Percentiles rank a stretch among this genome's conserved stretches.
These are phyloP conservation scores for Myotis brandtii DNA, from an alignment of 2,113 vertebrate genomes.

Conservation along the genomic window DNA sequence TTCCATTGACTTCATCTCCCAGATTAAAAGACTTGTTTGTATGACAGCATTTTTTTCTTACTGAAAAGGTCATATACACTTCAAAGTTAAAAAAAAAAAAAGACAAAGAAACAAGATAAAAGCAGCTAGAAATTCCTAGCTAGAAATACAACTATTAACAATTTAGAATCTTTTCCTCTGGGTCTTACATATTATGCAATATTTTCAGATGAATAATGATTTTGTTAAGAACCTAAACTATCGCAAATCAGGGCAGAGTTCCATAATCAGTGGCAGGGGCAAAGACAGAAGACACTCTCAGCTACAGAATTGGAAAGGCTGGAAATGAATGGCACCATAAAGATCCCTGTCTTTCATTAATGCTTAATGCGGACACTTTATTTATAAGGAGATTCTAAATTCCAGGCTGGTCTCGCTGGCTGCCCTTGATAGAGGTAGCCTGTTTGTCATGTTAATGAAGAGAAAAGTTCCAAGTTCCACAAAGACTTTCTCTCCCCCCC, in stretches of 20 bases:
- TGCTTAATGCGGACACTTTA: conserved; percentile 65
- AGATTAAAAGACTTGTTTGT: conserved; percentile 56
- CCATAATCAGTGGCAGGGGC: conserved; percentile 35
- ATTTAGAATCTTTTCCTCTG: not conserved
- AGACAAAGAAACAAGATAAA: conserved; percentile 33
- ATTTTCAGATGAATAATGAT: not conserved
- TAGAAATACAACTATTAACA: conserved; percentile 43
- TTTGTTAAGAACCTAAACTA: conserved; percentile 28
- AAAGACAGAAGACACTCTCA: conserved; percentile 2
- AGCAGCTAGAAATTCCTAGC: conserved; percentile 6
- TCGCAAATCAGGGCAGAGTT: not conserved
- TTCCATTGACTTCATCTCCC: not conserved
- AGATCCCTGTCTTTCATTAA: conserved; percentile 71
- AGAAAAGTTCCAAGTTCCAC: conserved; percentile 57
- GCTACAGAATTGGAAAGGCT: conserved; percentile 64
- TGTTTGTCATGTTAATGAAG: conserved; percentile 75
- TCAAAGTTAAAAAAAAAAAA: conserved; percentile 42
- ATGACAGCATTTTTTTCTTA: conserved; percentile 37
- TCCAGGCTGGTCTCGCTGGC: conserved; percentile 56
- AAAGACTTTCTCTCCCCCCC: conserved; percentile 40
- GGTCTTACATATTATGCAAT: not conserved
- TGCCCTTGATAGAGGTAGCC: conserved; percentile 68
- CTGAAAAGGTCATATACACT: not conserved
- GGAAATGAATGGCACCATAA: conserved; percentile 67
- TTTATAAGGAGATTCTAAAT: conserved; percentile 80